phyloP scores from a whole-genome alignment of 2,113 vertebrate genomes.

The Anas platyrhynchos region DNA sequence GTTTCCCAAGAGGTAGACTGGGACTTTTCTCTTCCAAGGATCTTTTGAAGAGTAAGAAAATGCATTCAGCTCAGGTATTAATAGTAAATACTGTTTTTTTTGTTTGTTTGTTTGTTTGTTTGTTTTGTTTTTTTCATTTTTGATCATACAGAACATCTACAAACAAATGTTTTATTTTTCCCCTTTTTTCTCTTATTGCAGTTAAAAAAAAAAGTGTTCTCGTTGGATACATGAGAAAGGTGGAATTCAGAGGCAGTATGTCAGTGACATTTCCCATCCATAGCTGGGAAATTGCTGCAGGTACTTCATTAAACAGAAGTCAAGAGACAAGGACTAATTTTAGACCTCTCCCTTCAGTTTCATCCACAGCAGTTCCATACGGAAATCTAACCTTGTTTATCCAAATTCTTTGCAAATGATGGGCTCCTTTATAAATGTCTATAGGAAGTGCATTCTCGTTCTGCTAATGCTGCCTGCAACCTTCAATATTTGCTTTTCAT shows the following conservation, averaged over 20 bases:
- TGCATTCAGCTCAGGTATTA: background rate
- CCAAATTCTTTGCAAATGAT: slow-evolving; percentile 34
- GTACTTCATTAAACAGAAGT: slow-evolving; percentile 32
- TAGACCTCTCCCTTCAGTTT: slow-evolving; percentile 16
- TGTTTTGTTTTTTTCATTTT: background rate
- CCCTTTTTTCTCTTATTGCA: background rate
- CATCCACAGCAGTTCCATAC: background rate
- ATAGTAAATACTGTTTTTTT: background rate
- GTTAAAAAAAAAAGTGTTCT: background rate
- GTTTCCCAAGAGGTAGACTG: background rate
- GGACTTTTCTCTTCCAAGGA: background rate
- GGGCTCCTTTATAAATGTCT: background rate
- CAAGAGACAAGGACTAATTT: slow-evolving; percentile 2
- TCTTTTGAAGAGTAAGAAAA: background rate
- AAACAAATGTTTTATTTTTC: background rate
- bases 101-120: no score
- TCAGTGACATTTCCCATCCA: background rate
- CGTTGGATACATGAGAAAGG: background rate
- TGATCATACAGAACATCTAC: background rate
- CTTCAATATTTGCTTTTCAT: slow-evolving; percentile 43
- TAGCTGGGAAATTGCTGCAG: slow-evolving; percentile 4
- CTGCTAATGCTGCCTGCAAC: slow-evolving; percentile 6
- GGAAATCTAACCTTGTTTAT: slow-evolving; percentile 37
- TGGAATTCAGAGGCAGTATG: background rate
- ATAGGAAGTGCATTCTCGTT: background rate